Base-by-base conservation (phyloP, 2,888 invertebrate species). In the Drosophila testacea region DNA sequence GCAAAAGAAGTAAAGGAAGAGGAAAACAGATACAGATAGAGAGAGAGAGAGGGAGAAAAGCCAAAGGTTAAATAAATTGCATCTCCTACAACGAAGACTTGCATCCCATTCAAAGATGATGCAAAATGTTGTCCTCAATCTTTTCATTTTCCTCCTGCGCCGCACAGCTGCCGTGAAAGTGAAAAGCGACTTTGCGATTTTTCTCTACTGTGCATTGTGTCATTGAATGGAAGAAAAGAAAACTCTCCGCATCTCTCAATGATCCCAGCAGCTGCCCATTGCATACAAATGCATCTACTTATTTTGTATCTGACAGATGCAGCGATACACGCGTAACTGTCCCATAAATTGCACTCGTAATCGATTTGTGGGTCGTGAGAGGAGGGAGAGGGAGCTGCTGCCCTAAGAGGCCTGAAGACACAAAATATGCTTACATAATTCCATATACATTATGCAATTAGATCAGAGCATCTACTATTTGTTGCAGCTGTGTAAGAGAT, bases 291-390 rank as follows among this genome's bases (percentile, higher is more conserved):
- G 28, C 27, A 39, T 51, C 56, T 60, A 41, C 38, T 39, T 10
- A 22, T 27, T 42, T 42, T 56, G 51, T 57, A 60, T 41, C 56
- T 54, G 54, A 44, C 61, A 79, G 72, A 71, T 75, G 72, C 61
- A 10, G 59, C 13, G 27, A 16, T 48, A 61, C 38, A 52, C 39
- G 69, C 50, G 67, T 57, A 72, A 63, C 69, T 79, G 85, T 81
- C 88, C 69, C 86, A 88, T 83, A 85, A 88, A 83, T 88, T 83
- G 79, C 76, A 69, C 69, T 66, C 61, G 71, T 65, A 67, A 87
- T 81, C 67, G 76, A 73, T 76, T 78, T 69, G 69, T 64, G 57
- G 56, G 44, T 44, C 36, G 46, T n/a, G 11, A 22, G 39, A 5
- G 3, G 30, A 30, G 30, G 6, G 22, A 22, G 22, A 54, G 51